Conservation (phyloP, 2,888 invertebrate genomes). For the Catocala fraxini region DNA sequence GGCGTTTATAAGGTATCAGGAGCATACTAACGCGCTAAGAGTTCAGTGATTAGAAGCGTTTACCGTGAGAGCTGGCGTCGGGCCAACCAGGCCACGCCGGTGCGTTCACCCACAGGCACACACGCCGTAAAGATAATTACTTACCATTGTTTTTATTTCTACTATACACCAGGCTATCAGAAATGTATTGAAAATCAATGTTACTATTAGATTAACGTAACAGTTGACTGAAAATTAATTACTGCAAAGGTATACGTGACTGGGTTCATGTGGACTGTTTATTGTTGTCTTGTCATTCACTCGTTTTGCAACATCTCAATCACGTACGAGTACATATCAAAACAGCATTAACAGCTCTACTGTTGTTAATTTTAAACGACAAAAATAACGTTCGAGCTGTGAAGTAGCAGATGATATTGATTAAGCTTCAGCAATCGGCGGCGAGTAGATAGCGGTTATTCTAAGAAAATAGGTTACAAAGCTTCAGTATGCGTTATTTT, state of each 20-base stretch:
- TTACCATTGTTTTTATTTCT: constrained; percentile 74
- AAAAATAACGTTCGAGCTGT: constrained; percentile 4
- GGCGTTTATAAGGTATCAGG: constrained; percentile 79
- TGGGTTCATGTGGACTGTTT: constrained; percentile 19
- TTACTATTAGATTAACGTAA: neutral
- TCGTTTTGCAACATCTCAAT: constrained; percentile 20
- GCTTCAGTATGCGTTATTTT: constrained; percentile 42
- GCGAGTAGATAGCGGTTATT: constrained; percentile 38
- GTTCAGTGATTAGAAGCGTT: constrained; percentile 82
- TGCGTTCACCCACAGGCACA: constrained; percentile 78
- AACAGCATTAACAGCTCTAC: no score
- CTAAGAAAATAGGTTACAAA: constrained; percentile 45
- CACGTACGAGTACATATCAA: no score
- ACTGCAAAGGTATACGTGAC: constrained; percentile 12
- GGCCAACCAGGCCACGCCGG: constrained; percentile 83
- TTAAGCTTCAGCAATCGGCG: constrained; percentile 27
- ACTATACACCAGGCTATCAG: constrained; percentile 55
- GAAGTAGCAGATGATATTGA: constrained; percentile 1
- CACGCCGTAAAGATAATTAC: constrained; percentile 70
- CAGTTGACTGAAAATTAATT: no score
- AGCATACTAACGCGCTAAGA: constrained; percentile 77
- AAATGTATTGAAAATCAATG: constrained; percentile 42
- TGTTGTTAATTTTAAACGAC: no score
- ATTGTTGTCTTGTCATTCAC: constrained; percentile 25
- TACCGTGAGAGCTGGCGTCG: constrained; percentile 83